Evolutionary conservation across 2,888 invertebrate genomes (phyloP).

Genomic region (Sphaeridia pumilis): DNA sequence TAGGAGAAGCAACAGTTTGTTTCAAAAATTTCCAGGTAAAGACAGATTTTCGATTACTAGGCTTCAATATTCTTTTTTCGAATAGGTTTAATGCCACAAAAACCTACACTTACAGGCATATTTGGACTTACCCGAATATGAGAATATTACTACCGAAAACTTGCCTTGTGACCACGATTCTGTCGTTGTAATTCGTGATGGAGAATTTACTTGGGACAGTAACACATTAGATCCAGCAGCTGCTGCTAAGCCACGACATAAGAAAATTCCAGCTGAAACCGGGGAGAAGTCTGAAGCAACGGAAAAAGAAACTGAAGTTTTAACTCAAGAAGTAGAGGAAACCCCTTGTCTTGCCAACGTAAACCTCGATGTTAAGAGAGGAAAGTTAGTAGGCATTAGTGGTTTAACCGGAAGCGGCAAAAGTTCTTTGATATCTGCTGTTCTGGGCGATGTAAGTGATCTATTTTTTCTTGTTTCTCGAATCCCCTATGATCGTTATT

Average conservation of each 20-base stretch:
- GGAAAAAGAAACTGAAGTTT: conserved; percentile 3
- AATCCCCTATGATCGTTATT: neutral
- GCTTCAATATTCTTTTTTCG: no score
- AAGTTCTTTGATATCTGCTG: conserved; percentile 41
- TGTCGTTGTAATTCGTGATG: conserved; percentile 41
- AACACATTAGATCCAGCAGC: conserved; percentile 8
- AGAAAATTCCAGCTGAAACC: conserved; percentile 7
- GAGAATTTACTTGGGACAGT: conserved; percentile 42
- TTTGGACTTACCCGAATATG: conserved; percentile 40
- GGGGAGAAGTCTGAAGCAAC: neutral
- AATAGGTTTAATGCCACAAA: no score
- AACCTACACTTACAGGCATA: conserved; percentile 37
- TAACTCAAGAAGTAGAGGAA: conserved; percentile 20
- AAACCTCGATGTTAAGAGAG: conserved; percentile 36
- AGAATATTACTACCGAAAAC: conserved; percentile 31
- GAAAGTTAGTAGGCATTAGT: conserved; percentile 41
- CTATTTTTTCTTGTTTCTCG: neutral
- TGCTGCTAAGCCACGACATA: conserved; percentile 1
- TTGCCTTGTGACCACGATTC: conserved; percentile 36
- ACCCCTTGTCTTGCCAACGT: conserved; percentile 34
- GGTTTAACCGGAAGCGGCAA: conserved; percentile 43
- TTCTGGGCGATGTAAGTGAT: conserved; percentile 41
- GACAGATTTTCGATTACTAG: no score
- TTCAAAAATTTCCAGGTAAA: conserved; percentile 39
- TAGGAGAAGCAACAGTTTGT: conserved; percentile 39